phyloP scores from a whole-genome alignment of 2,797 vertebrate species.

The Gymnoscopelus microlampas region DNA sequence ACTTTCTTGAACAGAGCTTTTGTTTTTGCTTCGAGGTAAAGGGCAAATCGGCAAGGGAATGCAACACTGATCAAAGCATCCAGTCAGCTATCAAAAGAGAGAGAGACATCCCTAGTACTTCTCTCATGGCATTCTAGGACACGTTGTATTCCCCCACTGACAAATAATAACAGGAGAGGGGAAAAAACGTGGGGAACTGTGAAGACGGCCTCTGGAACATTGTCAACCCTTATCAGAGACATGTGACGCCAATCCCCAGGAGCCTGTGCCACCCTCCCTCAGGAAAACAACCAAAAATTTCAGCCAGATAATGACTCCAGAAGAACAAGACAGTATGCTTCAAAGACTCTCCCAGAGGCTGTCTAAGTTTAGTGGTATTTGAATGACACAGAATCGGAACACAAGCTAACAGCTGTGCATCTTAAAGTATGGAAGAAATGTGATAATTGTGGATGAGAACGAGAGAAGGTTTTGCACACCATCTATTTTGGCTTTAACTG shows the following conservation, averaged over 20 bases:
- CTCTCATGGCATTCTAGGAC: conserved; percentile 14
- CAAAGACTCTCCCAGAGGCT: conserved; percentile 38
- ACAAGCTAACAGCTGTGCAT: conserved; percentile 8
- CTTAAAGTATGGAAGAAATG: conserved; percentile 19
- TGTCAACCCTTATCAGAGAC: conserved; percentile 40
- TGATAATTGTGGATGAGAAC: background rate
- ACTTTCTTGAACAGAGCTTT: conserved; percentile 4
- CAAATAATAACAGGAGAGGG: conserved; percentile 43
- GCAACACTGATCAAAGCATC: conserved; percentile 57
- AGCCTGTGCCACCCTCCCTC: conserved; percentile 13
- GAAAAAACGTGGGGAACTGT: conserved; percentile 19
- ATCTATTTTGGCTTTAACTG: too few relatives aligned
- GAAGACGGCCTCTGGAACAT: conserved; percentile 38
- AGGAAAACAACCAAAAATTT: conserved; percentile 45
- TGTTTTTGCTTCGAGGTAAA: conserved; percentile 43
- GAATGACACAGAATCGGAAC: conserved; percentile 27
- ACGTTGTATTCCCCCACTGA: conserved; percentile 40
- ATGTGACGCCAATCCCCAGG: conserved; percentile 38
- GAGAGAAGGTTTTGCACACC: conserved; percentile 1
- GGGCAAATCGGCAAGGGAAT: conserved; percentile 48
- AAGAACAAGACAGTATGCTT: conserved; percentile 30
- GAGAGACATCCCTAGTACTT: conserved; percentile 36
- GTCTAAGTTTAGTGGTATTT: conserved; percentile 42
- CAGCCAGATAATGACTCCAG: conserved; percentile 62
- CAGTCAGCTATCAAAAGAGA: conserved; percentile 33